Evolutionary conservation across 2,113 vertebrate species (phyloP).

Genomic region (Macquaria ambigua): DNA sequence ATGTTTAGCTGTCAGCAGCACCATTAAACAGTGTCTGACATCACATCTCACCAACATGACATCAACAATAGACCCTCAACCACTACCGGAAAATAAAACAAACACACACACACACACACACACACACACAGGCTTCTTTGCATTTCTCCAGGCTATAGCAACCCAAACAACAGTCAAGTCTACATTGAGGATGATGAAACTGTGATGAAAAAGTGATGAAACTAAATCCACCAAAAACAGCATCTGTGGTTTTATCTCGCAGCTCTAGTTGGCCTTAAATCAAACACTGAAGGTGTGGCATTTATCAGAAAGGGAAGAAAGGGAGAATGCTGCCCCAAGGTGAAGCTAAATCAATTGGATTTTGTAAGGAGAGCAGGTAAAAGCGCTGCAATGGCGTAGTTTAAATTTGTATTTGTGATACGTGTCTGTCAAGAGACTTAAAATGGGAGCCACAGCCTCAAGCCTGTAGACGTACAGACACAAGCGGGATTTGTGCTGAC

Average conservation of each 20-base stretch:
- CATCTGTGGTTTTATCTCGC: slow-evolving; percentile 18
- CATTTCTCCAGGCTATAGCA: slow-evolving; percentile 18
- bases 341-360: slow-evolving; percentile 48
- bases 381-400: neutral
- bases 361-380: slow-evolving; percentile 30
- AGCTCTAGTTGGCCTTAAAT: neutral
- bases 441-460: slow-evolving; percentile 32
- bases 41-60: slow-evolving; percentile 15
- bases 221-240: slow-evolving; percentile 37
- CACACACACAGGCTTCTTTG: slow-evolving; percentile 3
- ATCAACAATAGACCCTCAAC: slow-evolving; percentile 16
- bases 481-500: slow-evolving; percentile 48
- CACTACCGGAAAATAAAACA: neutral
- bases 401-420: slow-evolving; percentile 52
- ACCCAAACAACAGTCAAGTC: slow-evolving; percentile 24
- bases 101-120: slow-evolving; percentile 12
- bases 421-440: slow-evolving; percentile 43
- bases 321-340: neutral
- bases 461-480: slow-evolving; percentile 31
- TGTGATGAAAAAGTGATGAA: slow-evolving; percentile 61
- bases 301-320: slow-evolving; percentile 20
- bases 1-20: slow-evolving; percentile 1
- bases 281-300: slow-evolving; percentile 20
- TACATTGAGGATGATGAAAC: slow-evolving; percentile 52
- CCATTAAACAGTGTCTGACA: neutral